Conservation (phyloP, 2,888 invertebrate species). For the Nomada lathburiana region DNA sequence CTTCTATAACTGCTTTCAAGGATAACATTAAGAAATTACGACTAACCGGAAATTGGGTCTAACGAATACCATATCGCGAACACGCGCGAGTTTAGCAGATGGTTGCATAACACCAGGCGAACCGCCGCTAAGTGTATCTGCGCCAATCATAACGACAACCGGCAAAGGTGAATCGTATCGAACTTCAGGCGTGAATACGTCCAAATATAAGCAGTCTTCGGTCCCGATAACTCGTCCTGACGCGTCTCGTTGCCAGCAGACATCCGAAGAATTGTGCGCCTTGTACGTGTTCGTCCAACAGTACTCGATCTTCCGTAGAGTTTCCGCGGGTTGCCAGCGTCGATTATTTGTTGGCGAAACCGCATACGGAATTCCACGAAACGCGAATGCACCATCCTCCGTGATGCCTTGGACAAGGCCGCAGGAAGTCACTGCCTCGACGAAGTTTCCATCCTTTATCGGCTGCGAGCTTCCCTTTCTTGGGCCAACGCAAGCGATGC, state of each 20-base stretch:
- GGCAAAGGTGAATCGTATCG: constrained; percentile 92
- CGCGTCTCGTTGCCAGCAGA: constrained; percentile 90
- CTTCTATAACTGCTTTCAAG: neutral
- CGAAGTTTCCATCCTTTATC: constrained; percentile 89
- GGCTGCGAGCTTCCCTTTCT: constrained; percentile 87
- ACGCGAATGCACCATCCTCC: constrained; percentile 92
- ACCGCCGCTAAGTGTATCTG: constrained; percentile 91
- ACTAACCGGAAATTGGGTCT: constrained; percentile 93
- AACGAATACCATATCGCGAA: constrained; percentile 93
- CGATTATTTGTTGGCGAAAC: constrained; percentile 89
- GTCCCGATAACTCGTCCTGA: constrained; percentile 89
- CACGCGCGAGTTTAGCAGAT: constrained; percentile 90
- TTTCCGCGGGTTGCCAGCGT: constrained; percentile 90
- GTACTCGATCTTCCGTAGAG: constrained; percentile 88
- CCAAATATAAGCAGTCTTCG: constrained; percentile 93
- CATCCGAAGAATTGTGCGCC: constrained; percentile 88
- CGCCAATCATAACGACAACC: constrained; percentile 93
- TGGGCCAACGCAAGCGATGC: constrained; percentile 87
- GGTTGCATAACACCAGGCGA: constrained; percentile 90
- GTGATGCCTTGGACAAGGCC: constrained; percentile 92
- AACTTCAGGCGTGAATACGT: constrained; percentile 93
- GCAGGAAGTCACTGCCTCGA: constrained; percentile 91
- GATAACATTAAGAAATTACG: neutral
- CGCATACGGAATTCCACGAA: constrained; percentile 93
- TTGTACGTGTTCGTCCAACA: constrained; percentile 92